Evolutionary conservation across 2,113 vertebrate species (phyloP).

Genomic region (Pangasianodon gigas): DNA sequence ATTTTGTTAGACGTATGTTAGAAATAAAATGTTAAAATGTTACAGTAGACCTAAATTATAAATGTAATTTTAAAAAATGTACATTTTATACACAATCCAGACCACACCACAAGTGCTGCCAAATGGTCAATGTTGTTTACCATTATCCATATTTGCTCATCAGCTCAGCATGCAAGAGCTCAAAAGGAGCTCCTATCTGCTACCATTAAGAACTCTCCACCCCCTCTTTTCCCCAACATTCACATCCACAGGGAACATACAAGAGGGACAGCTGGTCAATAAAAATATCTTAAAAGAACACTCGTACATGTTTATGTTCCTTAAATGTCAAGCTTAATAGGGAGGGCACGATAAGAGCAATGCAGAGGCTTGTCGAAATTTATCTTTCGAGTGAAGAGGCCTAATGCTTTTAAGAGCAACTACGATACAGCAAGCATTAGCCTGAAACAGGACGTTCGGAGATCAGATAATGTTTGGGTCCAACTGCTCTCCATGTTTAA

Average conservation of each 20-base stretch:
- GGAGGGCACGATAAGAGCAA: slow-evolving; percentile 64
- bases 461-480: slow-evolving; percentile 59
- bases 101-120: slow-evolving; percentile 24
- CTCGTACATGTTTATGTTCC: slow-evolving; percentile 71
- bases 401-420: slow-evolving; percentile 62
- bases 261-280: slow-evolving; percentile 73
- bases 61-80: neutral
- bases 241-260: slow-evolving; percentile 57
- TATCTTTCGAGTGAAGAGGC: slow-evolving; percentile 32
- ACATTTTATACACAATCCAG: slow-evolving; percentile 42
- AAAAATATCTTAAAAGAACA: slow-evolving; percentile 76
- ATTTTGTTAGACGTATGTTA: neutral
- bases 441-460: slow-evolving; percentile 64
- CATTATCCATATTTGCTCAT: neutral
- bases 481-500: slow-evolving; percentile 30
- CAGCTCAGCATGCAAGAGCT: slow-evolving; percentile 29
- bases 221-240: slow-evolving; percentile 57
- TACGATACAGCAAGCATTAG: slow-evolving; percentile 52
- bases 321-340: slow-evolving; percentile 62
- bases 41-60: neutral
- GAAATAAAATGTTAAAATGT: neutral
- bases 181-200: slow-evolving; percentile 27
- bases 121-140: slow-evolving; percentile 42
- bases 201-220: slow-evolving; percentile 31
- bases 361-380: slow-evolving; percentile 63